Percentiles rank a stretch among this genome's conserved stretches.
phyloP scores from a whole-genome alignment of 2,797 vertebrate genomes.

The Agapornis canus region DNA sequence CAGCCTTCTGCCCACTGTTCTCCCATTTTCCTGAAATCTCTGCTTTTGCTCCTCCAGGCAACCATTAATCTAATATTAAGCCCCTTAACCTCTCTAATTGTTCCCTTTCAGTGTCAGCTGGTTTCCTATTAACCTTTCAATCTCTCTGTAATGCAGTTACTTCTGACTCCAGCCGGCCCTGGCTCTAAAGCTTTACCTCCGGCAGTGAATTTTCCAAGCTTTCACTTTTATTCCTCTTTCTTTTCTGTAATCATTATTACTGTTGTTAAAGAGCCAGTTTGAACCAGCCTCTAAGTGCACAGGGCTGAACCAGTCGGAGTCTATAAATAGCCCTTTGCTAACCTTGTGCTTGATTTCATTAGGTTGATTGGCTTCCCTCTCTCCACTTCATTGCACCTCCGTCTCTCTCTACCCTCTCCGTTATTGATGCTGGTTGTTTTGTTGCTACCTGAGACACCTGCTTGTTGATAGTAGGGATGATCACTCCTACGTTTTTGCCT shows the following conservation, averaged over 20 bases:
- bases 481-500: background rate
- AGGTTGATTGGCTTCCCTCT: slow-evolving; percentile 15
- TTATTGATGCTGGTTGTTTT: slow-evolving; percentile 41
- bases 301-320: background rate
- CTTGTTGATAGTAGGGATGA: background rate
- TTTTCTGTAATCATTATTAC: slow-evolving; percentile 38
- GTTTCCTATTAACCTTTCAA: slow-evolving; percentile 75
- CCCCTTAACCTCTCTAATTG: slow-evolving; percentile 73
- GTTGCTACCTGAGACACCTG: background rate
- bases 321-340: slow-evolving; percentile 25
- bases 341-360: slow-evolving; percentile 37
- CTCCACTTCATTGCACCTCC: slow-evolving; percentile 1
- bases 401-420: background rate
- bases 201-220: slow-evolving; percentile 63
- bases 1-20: background rate
- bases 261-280: slow-evolving; percentile 18
- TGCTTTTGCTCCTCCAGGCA: slow-evolving; percentile 66
- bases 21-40: slow-evolving; percentile 63
- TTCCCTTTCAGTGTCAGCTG: slow-evolving; percentile 69
- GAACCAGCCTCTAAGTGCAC: background rate
- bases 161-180: slow-evolving; percentile 55
- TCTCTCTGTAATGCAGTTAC: slow-evolving; percentile 72
- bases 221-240: background rate
- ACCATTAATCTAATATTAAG: slow-evolving; percentile 71
- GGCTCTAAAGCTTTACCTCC: slow-evolving; percentile 59